Evolutionary conservation across 2,797 vertebrate species (phyloP), one percentile per base, ranked within the genome.

Genomic region (Acipenser oxyrinchus): DNA sequence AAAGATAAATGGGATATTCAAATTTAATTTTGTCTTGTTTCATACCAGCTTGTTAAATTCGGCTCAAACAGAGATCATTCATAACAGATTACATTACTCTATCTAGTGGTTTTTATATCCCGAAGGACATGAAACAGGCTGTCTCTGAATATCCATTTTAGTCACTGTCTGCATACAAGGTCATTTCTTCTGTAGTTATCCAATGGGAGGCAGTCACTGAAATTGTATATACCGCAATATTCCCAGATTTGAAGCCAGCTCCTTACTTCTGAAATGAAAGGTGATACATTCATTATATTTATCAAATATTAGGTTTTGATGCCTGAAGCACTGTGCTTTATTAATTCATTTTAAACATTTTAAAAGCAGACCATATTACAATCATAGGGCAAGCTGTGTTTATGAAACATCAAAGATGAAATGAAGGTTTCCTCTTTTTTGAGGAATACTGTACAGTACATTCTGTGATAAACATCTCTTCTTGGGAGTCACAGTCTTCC

Each of bases 111-210:
- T 62, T 62, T 62, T 48, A 62, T 62, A 15, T 62, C 60, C 60
- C 60, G 11, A 7, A 62, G 60, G 60, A 62, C 60, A 10, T 62
- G 13, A 62, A 62, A 18, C 15, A 18, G 1, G 15, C 15, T 18
- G 15, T 18, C 15, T 18, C 15, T 18, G 15, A 18, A n/a, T 12
- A 51, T 49, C 58, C 49, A 51, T 52, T 61, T 51, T 50, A 67
- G 58, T 51, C 60, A 18, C 11, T 6, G 49, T 2, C n/a, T 61
- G 66, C 12, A 23, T 23, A 61, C 59, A 61, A 67, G 59, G 66
- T 67, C 66, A 67, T 49, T 67, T 52, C 49, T 52, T 62, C 61
- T 67, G 51, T 6, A 37, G 13, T 62, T 61, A 37, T 51, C 37
- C 49, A n/a, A 10, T 58, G 37, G 53, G 65, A 58, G 13, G 8